phyloP scores from a whole-genome alignment of 2,113 vertebrate species.

The human (Homo sapiens) region DNA sequence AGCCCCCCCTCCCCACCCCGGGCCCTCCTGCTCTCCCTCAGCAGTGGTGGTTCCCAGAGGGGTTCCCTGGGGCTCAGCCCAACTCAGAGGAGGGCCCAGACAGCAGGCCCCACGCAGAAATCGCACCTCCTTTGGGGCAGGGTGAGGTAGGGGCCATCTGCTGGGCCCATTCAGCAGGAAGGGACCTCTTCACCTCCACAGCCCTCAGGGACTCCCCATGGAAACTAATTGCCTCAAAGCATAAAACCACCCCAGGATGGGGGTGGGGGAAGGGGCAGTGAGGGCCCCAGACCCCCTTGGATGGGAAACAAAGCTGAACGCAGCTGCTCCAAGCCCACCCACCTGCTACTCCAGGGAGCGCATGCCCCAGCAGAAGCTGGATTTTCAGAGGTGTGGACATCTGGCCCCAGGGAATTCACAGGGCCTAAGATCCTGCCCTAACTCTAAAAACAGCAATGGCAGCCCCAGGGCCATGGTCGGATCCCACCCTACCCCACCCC shows the following conservation, averaged over 20 bases:
- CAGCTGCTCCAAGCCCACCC: not conserved
- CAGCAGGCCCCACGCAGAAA: not conserved
- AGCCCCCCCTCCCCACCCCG: fast-evolving
- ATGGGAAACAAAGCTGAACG: not conserved
- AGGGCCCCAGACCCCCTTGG: not conserved
- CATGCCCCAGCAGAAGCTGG: not conserved
- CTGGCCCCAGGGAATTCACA: not conserved
- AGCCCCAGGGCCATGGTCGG: fast-evolving
- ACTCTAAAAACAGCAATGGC: not conserved
- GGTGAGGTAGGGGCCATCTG: not conserved
- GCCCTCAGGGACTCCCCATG: not conserved
- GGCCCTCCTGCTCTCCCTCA: too few relatives aligned
- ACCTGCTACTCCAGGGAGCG: not conserved
- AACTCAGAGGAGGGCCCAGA: not conserved
- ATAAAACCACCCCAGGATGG: not conserved
- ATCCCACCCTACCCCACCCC: too few relatives aligned
- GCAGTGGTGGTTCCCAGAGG: not conserved
- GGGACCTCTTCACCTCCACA: not conserved
- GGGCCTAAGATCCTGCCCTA: not conserved
- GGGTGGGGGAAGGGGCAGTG: fast-evolving
- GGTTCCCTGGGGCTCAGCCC: not conserved
- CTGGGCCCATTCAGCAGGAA: not conserved
- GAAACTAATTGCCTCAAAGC: not conserved
- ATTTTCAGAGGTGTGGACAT: not conserved
- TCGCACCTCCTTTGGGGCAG: not conserved